Percentiles rank a stretch among this genome's conserved stretches.
phyloP scores from a whole-genome alignment of 2,797 vertebrate species.

The Notamacropus eugenii region DNA sequence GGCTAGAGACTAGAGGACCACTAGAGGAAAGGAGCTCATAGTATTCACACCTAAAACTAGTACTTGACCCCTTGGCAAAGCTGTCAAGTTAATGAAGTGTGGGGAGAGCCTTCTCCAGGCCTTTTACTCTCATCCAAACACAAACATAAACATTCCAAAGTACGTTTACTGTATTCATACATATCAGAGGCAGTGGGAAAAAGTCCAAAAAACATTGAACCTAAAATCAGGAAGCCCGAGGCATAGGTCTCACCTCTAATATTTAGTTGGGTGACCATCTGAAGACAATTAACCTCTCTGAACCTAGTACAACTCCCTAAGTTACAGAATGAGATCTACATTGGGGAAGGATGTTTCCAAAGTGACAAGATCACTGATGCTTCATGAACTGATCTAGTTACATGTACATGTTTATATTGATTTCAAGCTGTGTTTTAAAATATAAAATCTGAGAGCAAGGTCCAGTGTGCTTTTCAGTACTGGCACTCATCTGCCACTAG shows the following conservation, averaged over 20 bases:
- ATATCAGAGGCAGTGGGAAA: background rate
- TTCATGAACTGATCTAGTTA: background rate
- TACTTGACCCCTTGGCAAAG: background rate
- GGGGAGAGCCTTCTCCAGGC: background rate
- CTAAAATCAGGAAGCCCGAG: background rate
- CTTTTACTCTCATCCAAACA: background rate
- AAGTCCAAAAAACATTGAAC: background rate
- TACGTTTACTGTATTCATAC: background rate
- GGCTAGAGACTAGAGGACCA: background rate
- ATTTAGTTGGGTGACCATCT: background rate
- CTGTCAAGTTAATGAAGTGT: background rate
- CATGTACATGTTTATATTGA: background rate
- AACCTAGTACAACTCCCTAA: background rate
- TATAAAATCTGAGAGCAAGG: background rate
- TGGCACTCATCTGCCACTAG: background rate
- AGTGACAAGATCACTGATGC: background rate
- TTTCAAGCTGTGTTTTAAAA: background rate
- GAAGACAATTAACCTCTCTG: background rate
- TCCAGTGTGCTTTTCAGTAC: background rate
- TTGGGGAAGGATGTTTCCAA: background rate
- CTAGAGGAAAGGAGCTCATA: background rate
- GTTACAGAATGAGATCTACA: background rate
- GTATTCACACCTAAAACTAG: background rate
- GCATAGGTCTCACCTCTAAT: background rate
- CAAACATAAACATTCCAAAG: background rate